phyloP scores from a whole-genome alignment of 2,797 vertebrate genomes.

The Sciurus vulgaris region DNA sequence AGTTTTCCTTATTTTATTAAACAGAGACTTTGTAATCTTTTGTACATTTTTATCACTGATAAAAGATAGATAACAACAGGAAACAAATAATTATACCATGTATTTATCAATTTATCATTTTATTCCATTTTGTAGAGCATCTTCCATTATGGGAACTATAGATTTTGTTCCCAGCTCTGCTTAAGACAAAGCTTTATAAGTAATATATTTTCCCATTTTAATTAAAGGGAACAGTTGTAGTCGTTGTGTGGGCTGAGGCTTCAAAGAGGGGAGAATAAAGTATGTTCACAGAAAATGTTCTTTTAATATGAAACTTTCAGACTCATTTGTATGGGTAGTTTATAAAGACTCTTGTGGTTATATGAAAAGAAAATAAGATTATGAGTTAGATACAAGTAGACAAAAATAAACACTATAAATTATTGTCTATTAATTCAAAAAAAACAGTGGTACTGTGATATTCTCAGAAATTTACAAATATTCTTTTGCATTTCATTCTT shows the following conservation, averaged over 20 bases:
- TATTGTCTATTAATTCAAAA: not conserved
- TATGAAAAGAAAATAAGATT: constrained; percentile 26
- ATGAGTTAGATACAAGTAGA: not conserved
- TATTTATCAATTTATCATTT: constrained; percentile 88
- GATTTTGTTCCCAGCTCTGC: constrained; percentile 86
- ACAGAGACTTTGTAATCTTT: constrained; percentile 84
- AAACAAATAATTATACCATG: constrained; percentile 81
- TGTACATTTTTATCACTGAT: constrained; percentile 81
- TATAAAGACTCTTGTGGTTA: not conserved
- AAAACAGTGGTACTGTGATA: constrained; percentile 20
- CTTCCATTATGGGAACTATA: constrained; percentile 87
- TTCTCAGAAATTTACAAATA: constrained; percentile 12
- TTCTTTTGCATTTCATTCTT: not conserved
- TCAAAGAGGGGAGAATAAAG: constrained; percentile 78
- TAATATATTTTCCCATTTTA: constrained; percentile 89
- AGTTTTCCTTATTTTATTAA: constrained; percentile 85
- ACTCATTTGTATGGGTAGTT: constrained; percentile 41
- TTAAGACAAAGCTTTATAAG: constrained; percentile 85
- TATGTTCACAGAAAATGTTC: constrained; percentile 70
- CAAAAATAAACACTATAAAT: not conserved
- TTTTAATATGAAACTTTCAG: constrained; percentile 60
- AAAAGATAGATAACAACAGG: constrained; percentile 84
- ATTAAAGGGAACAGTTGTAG: constrained; percentile 85
- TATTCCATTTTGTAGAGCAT: constrained; percentile 82
- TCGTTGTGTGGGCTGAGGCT: constrained; percentile 73